Base-by-base conservation (phyloP, 2,888 invertebrate genomes). In the Notodonta ziczac region DNA sequence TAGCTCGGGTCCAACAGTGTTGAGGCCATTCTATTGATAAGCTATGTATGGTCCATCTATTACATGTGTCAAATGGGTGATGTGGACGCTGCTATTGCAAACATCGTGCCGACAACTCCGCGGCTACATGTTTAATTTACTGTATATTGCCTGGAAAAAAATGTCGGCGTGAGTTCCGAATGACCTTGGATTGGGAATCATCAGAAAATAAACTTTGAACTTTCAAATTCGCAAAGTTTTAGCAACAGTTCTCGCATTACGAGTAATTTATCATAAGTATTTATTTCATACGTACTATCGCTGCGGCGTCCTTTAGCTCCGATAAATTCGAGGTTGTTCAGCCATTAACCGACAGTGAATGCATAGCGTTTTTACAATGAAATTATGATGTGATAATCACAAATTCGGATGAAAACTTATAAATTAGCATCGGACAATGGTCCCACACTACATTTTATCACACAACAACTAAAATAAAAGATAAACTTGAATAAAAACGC, bases 21-120 rank as follows among this genome's bases (percentile, higher is more conserved):
- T 69, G 86, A 84, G 80, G 85, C 88, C 89, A 89, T 89, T 74
- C 70, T 77, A 68, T 70, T 55, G 60, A 56, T 65, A 67, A 66
- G 73, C 83, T 89, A 90, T 63, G 88, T 88, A 77, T 88, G 85
- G 83, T 91, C 91, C 90, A 91, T 90, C 81, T 88, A 90, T 84
- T 83, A 72, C 64, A 69, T 73, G 77, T 86, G 87, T 87, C 83
- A 86, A 83, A 86, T 85, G 87, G 82, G 63, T 64, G 60, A 77
- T 76, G 78, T 71, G 72, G 70, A 69, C 73, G 78, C 80, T 81
- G 85, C 85, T 88, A 86, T 86, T 82, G 86, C 66, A 80, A 82
- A 85, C 87, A 88, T 90, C 78, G 79, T 86, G 78, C 76, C 76
- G 69, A 74, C 63, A 65, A 72, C 76, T 65, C 78, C 79, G 75